Percentiles rank a stretch among this genome's conserved stretches.
phyloP scores from a whole-genome alignment of 2,888 invertebrate species.

The Seira sanloemensis region DNA sequence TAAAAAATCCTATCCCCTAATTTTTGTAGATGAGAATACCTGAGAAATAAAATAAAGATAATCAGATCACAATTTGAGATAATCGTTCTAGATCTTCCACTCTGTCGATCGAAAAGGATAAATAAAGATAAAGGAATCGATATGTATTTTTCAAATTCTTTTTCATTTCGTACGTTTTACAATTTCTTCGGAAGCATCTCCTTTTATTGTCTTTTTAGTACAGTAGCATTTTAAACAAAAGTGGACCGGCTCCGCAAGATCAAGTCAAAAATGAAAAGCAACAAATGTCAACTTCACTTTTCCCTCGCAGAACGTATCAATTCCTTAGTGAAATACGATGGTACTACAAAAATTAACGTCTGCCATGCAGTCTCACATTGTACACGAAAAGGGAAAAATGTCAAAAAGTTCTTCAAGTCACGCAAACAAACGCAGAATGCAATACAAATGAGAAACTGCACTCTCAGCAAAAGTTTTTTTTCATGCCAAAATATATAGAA shows the following conservation, averaged over 20 bases:
- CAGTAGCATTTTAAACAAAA: too few relatives aligned
- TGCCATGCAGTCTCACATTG: too few relatives aligned
- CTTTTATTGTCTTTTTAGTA: background rate
- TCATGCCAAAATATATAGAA: constrained; percentile 21
- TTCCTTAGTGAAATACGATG: too few relatives aligned
- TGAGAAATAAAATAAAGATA: too few relatives aligned
- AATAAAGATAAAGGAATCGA: background rate
- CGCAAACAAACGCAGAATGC: constrained; percentile 5
- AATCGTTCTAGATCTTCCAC: background rate
- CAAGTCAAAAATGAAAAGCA: constrained; percentile 26
- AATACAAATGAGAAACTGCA: too few relatives aligned
- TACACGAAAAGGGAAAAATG: too few relatives aligned
- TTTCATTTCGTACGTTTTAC: background rate
- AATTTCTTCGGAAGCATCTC: background rate
- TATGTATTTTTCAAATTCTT: background rate
- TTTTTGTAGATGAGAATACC: too few relatives aligned
- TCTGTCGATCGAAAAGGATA: constrained; percentile 24
- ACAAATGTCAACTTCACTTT: constrained; percentile 42
- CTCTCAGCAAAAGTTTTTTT: background rate
- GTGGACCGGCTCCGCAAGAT: constrained; percentile 47
- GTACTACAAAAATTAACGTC: too few relatives aligned
- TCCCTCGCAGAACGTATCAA: too few relatives aligned
- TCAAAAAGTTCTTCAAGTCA: constrained; percentile 3
- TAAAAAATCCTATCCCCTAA: constrained; percentile 25
- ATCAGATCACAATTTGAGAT: too few relatives aligned